phyloP scores from a whole-genome alignment of 2,888 invertebrate genomes.

The Ophraella communa region DNA sequence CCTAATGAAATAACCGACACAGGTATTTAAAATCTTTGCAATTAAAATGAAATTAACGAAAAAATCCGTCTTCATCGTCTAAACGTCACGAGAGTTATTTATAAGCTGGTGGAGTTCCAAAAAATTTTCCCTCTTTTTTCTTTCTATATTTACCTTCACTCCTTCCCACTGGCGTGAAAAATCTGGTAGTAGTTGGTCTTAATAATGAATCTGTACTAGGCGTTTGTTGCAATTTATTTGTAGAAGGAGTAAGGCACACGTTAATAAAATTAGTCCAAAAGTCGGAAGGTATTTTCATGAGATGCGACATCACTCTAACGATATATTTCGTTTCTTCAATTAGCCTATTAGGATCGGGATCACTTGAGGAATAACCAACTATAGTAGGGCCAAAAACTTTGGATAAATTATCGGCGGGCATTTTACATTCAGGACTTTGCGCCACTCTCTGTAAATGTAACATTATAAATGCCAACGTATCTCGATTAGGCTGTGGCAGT shows the following conservation, averaged over 20 bases:
- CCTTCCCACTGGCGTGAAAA: constrained; percentile 29
- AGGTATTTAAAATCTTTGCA: neutral
- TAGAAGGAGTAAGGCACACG: constrained; percentile 51
- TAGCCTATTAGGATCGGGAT: constrained; percentile 75
- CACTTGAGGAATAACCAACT: constrained; percentile 83
- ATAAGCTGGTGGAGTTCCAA: constrained; percentile 32
- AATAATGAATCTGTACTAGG: constrained; percentile 53
- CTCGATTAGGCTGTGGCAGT: constrained; percentile 91
- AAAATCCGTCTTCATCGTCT: neutral
- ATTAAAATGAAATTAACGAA: neutral
- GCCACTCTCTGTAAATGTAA: constrained; percentile 87
- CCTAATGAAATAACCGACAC: no score
- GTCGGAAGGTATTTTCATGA: constrained; percentile 74
- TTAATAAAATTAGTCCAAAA: constrained; percentile 79
- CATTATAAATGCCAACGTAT: constrained; percentile 91
- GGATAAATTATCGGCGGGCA: constrained; percentile 88
- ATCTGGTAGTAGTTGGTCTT: constrained; percentile 26
- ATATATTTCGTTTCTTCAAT: constrained; percentile 72
- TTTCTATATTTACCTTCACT: constrained; percentile 20
- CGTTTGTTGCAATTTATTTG: constrained; percentile 53
- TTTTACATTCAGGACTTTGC: constrained; percentile 83
- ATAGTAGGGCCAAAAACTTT: constrained; percentile 94
- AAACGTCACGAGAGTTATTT: neutral
- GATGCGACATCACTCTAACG: constrained; percentile 62
- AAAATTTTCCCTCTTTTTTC: constrained; percentile 26